Evolutionary conservation across 1,140 invertebrate genomes (phyloP).

Genomic region (Drosophila seguyi): DNA sequence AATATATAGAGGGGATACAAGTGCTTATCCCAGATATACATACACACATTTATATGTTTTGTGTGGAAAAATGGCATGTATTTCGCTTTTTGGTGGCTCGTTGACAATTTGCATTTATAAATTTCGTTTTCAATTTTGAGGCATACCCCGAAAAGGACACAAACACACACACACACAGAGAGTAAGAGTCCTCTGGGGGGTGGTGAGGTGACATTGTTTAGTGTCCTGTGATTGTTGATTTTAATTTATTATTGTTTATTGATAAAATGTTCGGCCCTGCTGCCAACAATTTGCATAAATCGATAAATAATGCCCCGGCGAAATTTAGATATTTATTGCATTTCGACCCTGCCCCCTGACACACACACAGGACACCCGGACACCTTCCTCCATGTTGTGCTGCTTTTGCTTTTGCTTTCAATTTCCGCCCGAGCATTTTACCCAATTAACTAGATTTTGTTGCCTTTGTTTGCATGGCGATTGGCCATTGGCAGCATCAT

Average conservation of each 20-base stretch:
- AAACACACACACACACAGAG: conserved; percentile 11
- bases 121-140: conserved; percentile 74
- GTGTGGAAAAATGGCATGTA: conserved; percentile 9
- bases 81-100: conserved; percentile 35
- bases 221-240: conserved; percentile 64
- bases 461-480: conserved; percentile 55
- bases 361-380: neutral
- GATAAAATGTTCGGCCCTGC: conserved; percentile 63
- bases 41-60: neutral
- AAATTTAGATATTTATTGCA: conserved; percentile 80
- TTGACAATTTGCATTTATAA: conserved; percentile 77
- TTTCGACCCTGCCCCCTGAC: conserved; percentile 24
- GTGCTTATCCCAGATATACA: conserved; percentile 21
- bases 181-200: neutral
- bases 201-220: conserved; percentile 14
- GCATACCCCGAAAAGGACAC: neutral
- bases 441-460: conserved; percentile 82
- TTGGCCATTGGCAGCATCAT: conserved; percentile 14
- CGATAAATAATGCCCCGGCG: conserved; percentile 72
- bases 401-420: conserved; percentile 72
- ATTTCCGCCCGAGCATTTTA: conserved; percentile 76
- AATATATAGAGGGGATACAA: neutral
- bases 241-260: conserved; percentile 84
- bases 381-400: neutral
- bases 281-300: conserved; percentile 74